Conservation (phyloP, 92 coral and sea anemone species). For the Galaxea fascicularis region DNA sequence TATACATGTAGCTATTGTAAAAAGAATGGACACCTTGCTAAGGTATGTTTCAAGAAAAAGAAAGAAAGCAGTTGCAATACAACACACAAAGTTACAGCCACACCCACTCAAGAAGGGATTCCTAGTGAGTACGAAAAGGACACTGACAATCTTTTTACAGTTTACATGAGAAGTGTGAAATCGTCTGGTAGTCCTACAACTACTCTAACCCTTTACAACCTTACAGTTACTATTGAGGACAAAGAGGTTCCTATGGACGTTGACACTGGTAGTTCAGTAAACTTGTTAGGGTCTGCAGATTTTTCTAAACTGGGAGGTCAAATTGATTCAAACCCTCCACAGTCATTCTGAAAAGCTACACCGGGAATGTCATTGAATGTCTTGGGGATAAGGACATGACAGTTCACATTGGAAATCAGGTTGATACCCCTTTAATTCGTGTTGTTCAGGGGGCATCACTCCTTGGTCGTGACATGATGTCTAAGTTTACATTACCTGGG, state of each 20-base stretch:
- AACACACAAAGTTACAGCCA: slow-evolving; percentile 39
- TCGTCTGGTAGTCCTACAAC: slow-evolving; percentile 5
- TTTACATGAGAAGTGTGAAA: slow-evolving; percentile 37
- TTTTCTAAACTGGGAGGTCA: slow-evolving; percentile 43
- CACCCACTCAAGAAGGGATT: not conserved
- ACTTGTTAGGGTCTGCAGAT: slow-evolving; percentile 33
- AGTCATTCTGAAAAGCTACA: too few relatives aligned
- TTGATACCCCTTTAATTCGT: slow-evolving; percentile 25
- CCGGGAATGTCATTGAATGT: too few relatives aligned
- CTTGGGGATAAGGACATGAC: slow-evolving; percentile 51
- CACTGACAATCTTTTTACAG: slow-evolving; percentile 21
- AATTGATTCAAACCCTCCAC: slow-evolving; percentile 40
- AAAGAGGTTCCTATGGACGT: slow-evolving; percentile 48
- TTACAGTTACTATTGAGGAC: slow-evolving; percentile 39
- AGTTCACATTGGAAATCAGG: slow-evolving; percentile 54
- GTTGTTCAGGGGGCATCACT: slow-evolving; percentile 60
- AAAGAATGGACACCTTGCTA: slow-evolving; percentile 50
- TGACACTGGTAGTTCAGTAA: too few relatives aligned
- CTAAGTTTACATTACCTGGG: slow-evolving; percentile 58
- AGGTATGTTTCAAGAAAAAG: slow-evolving; percentile 54
- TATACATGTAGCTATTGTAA: too few relatives aligned
- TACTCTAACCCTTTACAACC: slow-evolving; percentile 23
- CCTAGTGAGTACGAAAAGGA: slow-evolving; percentile 10
- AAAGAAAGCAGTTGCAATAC: slow-evolving; percentile 17
- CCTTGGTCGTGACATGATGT: slow-evolving; percentile 60